A percentile compares a stretch with the other conserved stretches of the same genome.
These are phyloP conservation scores for Psix sp. DNA, from an alignment of 1,140 invertebrate genomes.

Conservation along the genomic window DNA sequence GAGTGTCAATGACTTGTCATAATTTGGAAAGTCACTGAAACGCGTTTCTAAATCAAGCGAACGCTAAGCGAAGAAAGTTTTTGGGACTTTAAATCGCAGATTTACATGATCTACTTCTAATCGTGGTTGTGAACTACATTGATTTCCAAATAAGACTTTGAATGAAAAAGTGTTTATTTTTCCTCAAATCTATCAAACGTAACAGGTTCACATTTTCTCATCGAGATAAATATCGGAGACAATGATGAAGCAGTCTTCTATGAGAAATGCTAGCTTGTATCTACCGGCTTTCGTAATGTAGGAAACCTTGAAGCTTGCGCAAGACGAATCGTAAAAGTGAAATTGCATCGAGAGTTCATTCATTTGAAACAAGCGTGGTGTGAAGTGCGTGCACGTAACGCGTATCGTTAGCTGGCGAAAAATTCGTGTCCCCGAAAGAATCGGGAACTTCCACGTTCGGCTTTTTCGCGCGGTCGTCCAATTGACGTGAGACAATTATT, in stretches of 20 bases:
- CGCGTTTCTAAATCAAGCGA: too few species aligned
- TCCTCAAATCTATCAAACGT: too few species aligned
- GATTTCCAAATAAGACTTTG: too few species aligned
- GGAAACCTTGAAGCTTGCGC: slow-evolving; percentile 75
- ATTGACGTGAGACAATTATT: slow-evolving; percentile 45
- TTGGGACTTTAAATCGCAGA: too few species aligned
- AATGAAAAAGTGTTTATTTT: too few species aligned
- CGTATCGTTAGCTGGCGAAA: slow-evolving; percentile 22
- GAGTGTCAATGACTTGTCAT: too few species aligned
- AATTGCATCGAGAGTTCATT: slow-evolving; percentile 75
- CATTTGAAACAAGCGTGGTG: slow-evolving; percentile 64
- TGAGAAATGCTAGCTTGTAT: slow-evolving; percentile 61
- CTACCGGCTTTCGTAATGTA: slow-evolving; percentile 74
- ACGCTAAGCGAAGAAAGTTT: too few species aligned
- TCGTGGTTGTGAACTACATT: too few species aligned
- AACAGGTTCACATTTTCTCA: neutral
- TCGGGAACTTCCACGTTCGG: slow-evolving; percentile 57
- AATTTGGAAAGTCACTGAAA: too few species aligned
- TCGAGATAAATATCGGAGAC: slow-evolving; percentile 44
- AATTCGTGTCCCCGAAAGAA: slow-evolving; percentile 47
- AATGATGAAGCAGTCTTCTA: slow-evolving; percentile 57
- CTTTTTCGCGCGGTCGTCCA: slow-evolving; percentile 36
- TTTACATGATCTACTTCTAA: too few species aligned
- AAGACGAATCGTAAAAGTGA: slow-evolving; percentile 73
- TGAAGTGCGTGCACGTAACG: slow-evolving; percentile 37